Conservation (phyloP, 2,888 invertebrate species). For the Dioctria linearis region DNA sequence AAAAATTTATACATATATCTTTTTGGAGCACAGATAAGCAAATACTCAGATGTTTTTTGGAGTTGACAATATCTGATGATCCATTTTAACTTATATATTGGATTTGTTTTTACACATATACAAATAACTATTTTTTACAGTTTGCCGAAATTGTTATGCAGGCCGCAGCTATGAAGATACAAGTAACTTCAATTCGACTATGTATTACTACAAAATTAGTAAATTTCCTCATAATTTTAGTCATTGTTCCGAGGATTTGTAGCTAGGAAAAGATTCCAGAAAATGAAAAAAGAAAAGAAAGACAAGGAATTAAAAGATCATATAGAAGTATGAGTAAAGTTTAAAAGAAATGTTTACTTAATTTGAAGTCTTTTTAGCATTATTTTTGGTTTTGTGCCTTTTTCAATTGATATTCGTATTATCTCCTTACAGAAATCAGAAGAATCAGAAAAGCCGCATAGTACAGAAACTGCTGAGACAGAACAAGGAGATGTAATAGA, state of each 20-base stretch:
- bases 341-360: no score
- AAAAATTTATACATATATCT: background rate
- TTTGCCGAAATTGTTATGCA: background rate
- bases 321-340: background rate
- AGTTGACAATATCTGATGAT: background rate
- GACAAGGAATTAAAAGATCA: conserved; percentile 32
- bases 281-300: conserved; percentile 22
- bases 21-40: background rate
- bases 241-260: conserved; percentile 10
- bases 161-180: background rate
- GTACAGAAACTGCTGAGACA: no score
- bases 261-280: conserved; percentile 34
- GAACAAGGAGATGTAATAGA: no score
- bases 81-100: no score
- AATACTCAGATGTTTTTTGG: no score
- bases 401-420: no score
- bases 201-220: background rate
- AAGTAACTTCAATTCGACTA: background rate
- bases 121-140: background rate
- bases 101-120: no score
- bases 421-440: no score
- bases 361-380: no score
- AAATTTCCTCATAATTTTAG: background rate
- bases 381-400: no score
- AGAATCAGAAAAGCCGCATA: no score